phyloP scores from a whole-genome alignment of 2,888 invertebrate species.

The Papilio gigon region DNA sequence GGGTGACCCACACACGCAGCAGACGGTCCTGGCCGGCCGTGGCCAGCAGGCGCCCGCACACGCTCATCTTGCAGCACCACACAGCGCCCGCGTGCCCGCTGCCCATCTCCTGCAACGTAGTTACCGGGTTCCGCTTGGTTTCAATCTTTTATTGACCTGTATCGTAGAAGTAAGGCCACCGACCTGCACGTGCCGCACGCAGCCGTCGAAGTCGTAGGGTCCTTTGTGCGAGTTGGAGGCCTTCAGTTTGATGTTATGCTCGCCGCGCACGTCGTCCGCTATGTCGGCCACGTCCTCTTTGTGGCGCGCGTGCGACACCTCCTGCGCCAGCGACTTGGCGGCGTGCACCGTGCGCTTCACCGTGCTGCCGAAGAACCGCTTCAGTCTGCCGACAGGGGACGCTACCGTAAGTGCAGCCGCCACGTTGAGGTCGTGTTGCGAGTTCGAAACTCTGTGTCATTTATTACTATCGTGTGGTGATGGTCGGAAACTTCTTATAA shows the following conservation, averaged over 20 bases:
- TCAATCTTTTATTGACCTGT: no score
- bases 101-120: conserved; percentile 85
- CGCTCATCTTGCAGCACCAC: conserved; percentile 99
- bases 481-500: no score
- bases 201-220: conserved; percentile 96
- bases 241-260: conserved; percentile 93
- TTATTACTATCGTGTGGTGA: no score
- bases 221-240: conserved; percentile 98
- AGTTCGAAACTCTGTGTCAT: no score
- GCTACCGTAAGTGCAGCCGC: background rate
- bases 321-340: conserved; percentile 94
- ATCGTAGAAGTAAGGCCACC: no score
- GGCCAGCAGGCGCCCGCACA: conserved; percentile 96
- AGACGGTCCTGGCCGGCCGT: conserved; percentile 98
- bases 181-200: conserved; percentile 93
- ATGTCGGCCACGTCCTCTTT: conserved; percentile 94
- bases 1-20: conserved; percentile 96
- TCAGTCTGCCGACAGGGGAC: conserved; percentile 78
- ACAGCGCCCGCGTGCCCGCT: conserved; percentile 95
- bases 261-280: conserved; percentile 90
- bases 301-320: conserved; percentile 93
- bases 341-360: conserved; percentile 96
- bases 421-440: no score
- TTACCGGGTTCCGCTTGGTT: no score
- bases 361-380: conserved; percentile 92